Percentiles rank a stretch among this genome's conserved stretches.
Evolutionary conservation across 2,888 invertebrate species (phyloP).

Genomic region (Noctua janthe): DNA sequence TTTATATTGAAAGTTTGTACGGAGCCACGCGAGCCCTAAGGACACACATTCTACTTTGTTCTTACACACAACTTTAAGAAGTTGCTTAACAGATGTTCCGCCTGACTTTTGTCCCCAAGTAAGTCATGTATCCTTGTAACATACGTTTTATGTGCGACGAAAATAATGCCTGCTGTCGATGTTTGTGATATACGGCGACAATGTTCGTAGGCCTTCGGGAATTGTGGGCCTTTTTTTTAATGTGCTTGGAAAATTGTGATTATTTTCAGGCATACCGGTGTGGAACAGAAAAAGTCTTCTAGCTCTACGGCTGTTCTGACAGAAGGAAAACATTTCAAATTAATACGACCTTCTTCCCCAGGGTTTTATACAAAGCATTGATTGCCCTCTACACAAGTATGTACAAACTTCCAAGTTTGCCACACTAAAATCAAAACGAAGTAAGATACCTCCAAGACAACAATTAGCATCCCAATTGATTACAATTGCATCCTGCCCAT

Average conservation of each 20-base stretch:
- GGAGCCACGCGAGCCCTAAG: conserved; percentile 76
- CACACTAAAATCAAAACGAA: too few relatives aligned
- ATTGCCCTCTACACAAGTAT: not conserved
- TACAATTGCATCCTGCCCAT: not conserved
- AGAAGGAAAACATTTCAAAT: not conserved
- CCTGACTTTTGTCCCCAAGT: conserved; percentile 83
- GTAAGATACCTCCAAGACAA: not conserved
- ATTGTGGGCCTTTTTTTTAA: conserved; percentile 1
- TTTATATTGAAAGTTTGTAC: conserved; percentile 81
- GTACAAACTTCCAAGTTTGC: not conserved
- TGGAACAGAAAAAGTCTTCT: not conserved
- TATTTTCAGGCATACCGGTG: not conserved
- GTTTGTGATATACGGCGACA: conserved; percentile 35
- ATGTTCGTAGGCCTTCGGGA: conserved; percentile 6
- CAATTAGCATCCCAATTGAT: conserved; percentile 8
- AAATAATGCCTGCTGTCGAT: conserved; percentile 63
- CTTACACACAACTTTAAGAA: conserved; percentile 84
- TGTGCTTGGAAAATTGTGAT: not conserved
- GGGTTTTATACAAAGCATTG: too few relatives aligned
- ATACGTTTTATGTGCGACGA: conserved; percentile 71
- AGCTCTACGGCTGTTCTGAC: not conserved
- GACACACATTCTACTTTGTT: conserved; percentile 85
- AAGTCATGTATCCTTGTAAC: conserved; percentile 78
- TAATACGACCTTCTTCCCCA: not conserved
- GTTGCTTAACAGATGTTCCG: conserved; percentile 86